phyloP scores from a whole-genome alignment of 92 coral and sea anemone species.

The Porites evermanni region DNA sequence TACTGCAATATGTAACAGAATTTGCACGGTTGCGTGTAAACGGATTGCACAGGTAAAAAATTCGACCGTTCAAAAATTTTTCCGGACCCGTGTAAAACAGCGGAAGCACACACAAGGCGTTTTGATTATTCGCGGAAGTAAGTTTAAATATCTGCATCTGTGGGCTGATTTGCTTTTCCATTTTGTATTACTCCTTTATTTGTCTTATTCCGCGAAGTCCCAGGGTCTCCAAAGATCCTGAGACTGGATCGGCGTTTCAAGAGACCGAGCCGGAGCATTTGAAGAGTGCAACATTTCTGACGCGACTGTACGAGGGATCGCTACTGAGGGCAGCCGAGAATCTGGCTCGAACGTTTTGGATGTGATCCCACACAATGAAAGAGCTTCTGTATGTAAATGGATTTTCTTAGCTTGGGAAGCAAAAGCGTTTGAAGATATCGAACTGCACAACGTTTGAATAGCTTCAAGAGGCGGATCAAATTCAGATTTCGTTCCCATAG shows the following conservation, averaged over 20 bases:
- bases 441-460: conserved; percentile 15
- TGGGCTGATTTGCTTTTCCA: too few species aligned
- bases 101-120: too few species aligned
- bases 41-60: too few species aligned
- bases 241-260: background rate
- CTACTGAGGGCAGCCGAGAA: background rate
- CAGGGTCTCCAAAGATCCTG: conserved; percentile 34
- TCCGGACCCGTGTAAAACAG: too few species aligned
- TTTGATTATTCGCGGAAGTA: too few species aligned
- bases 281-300: background rate
- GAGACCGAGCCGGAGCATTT: background rate
- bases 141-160: too few species aligned
- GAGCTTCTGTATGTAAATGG: background rate
- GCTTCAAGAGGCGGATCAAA: background rate
- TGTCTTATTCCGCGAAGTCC: background rate
- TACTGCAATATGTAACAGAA: too few species aligned
- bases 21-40: too few species aligned
- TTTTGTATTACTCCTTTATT: background rate
- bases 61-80: too few species aligned
- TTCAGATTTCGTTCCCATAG: background rate
- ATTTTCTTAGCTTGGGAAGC: background rate
- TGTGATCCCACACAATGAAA: background rate
- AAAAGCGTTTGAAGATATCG: background rate
- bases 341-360: background rate
- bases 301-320: background rate